Base-by-base conservation (phyloP, 2,888 invertebrate species). In the Petrolisthes cinctipes region DNA sequence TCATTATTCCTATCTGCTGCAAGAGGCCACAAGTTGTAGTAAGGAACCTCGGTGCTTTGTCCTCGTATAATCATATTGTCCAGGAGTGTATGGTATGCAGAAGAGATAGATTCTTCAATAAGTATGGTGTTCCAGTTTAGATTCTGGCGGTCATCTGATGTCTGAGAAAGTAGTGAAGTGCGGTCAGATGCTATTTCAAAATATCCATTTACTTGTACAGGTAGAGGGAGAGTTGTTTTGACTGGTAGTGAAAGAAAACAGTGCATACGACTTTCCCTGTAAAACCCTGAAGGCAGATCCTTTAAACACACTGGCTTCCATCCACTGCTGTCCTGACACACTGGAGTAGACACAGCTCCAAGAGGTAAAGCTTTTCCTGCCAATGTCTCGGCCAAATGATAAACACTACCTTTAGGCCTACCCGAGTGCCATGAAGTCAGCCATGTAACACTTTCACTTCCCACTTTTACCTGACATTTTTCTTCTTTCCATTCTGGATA, bases 111-210 rank as follows among this genome's bases (percentile, higher is more conserved):
- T 54, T 86, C 86, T 53, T 37, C 73, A 14, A 86, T 66, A 57
- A 86, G 57, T 5, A 54, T 78, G n/a, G 75, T 54, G 17, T 86
- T 86, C 86, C 86, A 86, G 56, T 66, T 56, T 17, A 66, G 20
- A 6, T 20, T n/a, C 14, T n/a, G 14, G 7, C 86, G 76, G 66
- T 86, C 86, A 82, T 86, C 86, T 54, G 73, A 61, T 61, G 86
- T 86, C 37, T 78, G 23, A 23, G 82, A 82, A 14, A 66, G 37
- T 11, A 86, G 76, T 53, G 23, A 20, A 61, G 86, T 86, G n/a
- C 86, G 82, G 71, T 86, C 86, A 53, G 86, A 86, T 4, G 86
- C 82, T 54, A 86, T 82, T 57, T 86, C 82, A 66, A 86, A 82
- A 17, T 68, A 76, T 17, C 86, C 86, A 68, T 86, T 86, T 2